A percentile compares a stretch with the other conserved stretches of the same genome.
Conservation (phyloP, 2,797 vertebrate genomes). For the Meda fulgida region DNA sequence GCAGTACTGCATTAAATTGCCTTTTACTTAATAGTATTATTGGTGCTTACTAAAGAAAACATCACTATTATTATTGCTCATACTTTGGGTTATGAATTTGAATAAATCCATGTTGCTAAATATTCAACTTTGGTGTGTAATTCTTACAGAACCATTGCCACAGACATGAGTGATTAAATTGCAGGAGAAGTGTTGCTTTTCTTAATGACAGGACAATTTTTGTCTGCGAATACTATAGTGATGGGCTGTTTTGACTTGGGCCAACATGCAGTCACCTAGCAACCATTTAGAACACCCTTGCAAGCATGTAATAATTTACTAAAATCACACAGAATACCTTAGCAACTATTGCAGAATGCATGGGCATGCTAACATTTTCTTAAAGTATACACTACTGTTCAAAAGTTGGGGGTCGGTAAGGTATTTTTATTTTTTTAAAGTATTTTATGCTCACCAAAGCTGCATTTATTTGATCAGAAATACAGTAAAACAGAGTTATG, state of each 20-base stretch:
- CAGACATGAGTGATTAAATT: neutral
- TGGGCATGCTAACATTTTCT: neutral
- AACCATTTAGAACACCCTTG: neutral
- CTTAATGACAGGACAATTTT: neutral
- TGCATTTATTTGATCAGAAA: too few relatives aligned
- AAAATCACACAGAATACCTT: neutral
- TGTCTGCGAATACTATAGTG: neutral
- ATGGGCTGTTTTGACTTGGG: neutral
- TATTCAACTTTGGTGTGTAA: neutral
- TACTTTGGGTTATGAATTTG: neutral
- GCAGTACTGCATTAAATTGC: neutral
- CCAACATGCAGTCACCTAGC: neutral
- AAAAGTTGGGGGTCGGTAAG: neutral
- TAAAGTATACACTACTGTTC: neutral
- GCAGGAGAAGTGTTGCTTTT: neutral
- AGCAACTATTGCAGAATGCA: neutral
- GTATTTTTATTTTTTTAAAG: too few relatives aligned
- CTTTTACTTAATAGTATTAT: conserved; percentile 4
- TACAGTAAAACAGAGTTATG: too few relatives aligned
- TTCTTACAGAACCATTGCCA: neutral
- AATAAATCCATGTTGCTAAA: neutral
- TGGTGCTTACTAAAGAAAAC: neutral
- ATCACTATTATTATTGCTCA: neutral
- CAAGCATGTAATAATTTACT: neutral
- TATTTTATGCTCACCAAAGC: neutral